Percentiles rank a stretch among this genome's conserved stretches.
These are phyloP conservation scores for Mastacembelus armatus DNA, from an alignment of 2,797 vertebrate species.

Conservation along the genomic window DNA sequence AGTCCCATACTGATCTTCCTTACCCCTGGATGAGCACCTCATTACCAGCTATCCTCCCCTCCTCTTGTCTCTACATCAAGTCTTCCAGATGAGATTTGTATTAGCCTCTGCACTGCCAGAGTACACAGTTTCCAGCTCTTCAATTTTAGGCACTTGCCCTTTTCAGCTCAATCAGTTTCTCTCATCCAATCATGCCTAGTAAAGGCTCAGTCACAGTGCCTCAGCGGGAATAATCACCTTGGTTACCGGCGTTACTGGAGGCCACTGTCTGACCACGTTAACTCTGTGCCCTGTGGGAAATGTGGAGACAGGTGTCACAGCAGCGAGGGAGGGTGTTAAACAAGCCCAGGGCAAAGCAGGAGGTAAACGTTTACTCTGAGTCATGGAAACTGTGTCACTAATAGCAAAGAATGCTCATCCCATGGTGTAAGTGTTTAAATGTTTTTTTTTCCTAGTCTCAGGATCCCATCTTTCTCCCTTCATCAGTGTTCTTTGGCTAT, in stretches of 20 bases:
- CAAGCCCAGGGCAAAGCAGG: conserved; percentile 63
- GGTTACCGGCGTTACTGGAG: conserved; percentile 70
- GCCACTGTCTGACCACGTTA: conserved; percentile 70
- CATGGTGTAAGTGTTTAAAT: conserved; percentile 36
- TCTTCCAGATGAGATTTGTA: conserved; percentile 60
- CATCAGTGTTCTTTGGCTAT: conserved; percentile 1
- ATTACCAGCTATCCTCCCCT: conserved; percentile 59
- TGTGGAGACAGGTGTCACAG: conserved; percentile 74
- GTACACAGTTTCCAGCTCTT: conserved; percentile 66
- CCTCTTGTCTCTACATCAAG: conserved; percentile 56
- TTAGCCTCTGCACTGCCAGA: conserved; percentile 64
- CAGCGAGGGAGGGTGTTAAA: conserved; percentile 71
- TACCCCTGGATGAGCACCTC: conserved; percentile 53
- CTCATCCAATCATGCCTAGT: conserved; percentile 70
- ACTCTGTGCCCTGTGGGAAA: conserved; percentile 59
- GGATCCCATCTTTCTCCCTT: conserved; percentile 10
- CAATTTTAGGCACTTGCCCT: conserved; percentile 76
- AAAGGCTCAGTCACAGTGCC: conserved; percentile 49
- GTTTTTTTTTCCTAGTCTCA: conserved; percentile 39
- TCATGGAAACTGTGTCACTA: conserved; percentile 76
- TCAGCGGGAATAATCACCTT: conserved; percentile 80
- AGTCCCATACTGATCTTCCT: conserved; percentile 59
- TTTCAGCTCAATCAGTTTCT: conserved; percentile 78
- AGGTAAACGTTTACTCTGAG: conserved; percentile 72
- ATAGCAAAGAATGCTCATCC: conserved; percentile 73